A percentile compares a stretch with the other conserved stretches of the same genome.
These are phyloP conservation scores for Formicarius rufipectus DNA, from an alignment of 2,113 vertebrate species.

Conservation along the genomic window DNA sequence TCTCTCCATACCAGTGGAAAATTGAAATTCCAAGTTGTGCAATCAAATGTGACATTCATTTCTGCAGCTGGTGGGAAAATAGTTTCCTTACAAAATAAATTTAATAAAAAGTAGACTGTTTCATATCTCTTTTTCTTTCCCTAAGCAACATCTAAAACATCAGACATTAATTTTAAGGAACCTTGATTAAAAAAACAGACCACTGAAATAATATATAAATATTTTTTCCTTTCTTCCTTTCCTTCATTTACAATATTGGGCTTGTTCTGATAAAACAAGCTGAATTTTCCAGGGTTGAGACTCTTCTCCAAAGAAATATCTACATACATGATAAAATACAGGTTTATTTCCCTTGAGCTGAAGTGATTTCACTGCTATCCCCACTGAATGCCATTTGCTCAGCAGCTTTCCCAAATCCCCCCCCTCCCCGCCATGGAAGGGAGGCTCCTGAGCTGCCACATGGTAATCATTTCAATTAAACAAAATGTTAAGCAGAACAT, in stretches of 20 bases:
- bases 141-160: not conserved
- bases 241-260: not conserved
- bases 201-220: not conserved
- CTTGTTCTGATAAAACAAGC: not conserved
- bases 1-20: constrained; percentile 13
- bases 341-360: not conserved
- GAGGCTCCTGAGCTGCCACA: not conserved
- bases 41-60: not conserved
- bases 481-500: constrained; percentile 26
- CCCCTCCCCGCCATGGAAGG: not conserved
- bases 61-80: constrained; percentile 39
- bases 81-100: constrained; percentile 30
- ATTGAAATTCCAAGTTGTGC: not conserved
- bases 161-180: not conserved
- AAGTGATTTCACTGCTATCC: not conserved
- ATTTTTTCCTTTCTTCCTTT: not conserved
- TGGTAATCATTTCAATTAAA: constrained; percentile 17
- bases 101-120: constrained; percentile 15
- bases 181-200: not conserved
- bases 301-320: not conserved
- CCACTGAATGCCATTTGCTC: not conserved
- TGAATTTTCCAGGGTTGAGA: not conserved
- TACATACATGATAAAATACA: not conserved
- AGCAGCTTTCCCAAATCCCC: not conserved
- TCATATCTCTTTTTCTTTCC: constrained; percentile 1